Percentiles rank a stretch among this genome's conserved stretches.
These are phyloP conservation scores for Cerceris ruficornis DNA, from an alignment of 2,888 invertebrate genomes.

Conservation along the genomic window DNA sequence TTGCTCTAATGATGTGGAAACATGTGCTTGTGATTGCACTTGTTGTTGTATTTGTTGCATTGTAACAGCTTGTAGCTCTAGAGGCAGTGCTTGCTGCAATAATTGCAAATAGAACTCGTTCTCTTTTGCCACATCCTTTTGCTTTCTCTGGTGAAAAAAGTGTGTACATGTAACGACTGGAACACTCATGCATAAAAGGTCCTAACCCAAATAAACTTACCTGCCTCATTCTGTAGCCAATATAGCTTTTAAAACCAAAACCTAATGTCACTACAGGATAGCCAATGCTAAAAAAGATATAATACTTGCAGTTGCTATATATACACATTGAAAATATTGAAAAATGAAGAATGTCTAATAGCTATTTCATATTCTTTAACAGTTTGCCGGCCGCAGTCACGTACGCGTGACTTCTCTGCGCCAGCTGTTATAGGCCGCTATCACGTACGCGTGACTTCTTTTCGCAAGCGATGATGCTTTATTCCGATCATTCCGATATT, in stretches of 20 bases:
- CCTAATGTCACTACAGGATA: slow-evolving; percentile 98
- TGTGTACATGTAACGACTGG: not conserved
- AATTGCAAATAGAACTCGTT: slow-evolving; percentile 97
- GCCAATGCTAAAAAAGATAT: slow-evolving; percentile 86
- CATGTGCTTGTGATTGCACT: slow-evolving; percentile 73
- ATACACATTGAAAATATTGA: not conserved
- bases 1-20: slow-evolving; percentile 72
- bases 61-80: slow-evolving; percentile 83
- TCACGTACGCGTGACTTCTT: too few species aligned
- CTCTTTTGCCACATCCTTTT: slow-evolving; percentile 96
- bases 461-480: too few species aligned
- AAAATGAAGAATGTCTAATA: not conserved
- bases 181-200: not conserved
- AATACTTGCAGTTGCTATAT: slow-evolving; percentile 2
- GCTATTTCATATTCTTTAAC: not conserved
- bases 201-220: slow-evolving; percentile 78
- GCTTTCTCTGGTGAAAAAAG: slow-evolving; percentile 88
- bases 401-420: too few species aligned
- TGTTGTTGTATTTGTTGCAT: slow-evolving; percentile 76
- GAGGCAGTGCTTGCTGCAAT: slow-evolving; percentile 94
- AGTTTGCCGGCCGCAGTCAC: too few species aligned
- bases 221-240: slow-evolving; percentile 93
- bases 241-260: slow-evolving; percentile 96
- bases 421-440: too few species aligned
- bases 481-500: too few species aligned